Base-by-base conservation (phyloP, 2,888 invertebrate genomes). In the Pyrochroa serraticornis region DNA sequence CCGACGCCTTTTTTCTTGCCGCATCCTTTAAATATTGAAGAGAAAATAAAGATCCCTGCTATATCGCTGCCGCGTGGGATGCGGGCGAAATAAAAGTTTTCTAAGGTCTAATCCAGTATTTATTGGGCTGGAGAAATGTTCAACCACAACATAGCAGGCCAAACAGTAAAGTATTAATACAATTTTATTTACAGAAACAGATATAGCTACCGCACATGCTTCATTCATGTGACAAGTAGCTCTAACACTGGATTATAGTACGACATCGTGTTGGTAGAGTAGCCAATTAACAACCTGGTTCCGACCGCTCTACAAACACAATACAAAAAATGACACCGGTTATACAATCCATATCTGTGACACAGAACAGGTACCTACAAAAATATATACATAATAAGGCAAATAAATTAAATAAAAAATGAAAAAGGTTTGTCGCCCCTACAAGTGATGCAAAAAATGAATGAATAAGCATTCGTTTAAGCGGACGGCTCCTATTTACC, bases 341-440 rank as follows among this genome's bases (percentile, higher is more conserved):
- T 70, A 67, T 74, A 75, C 71, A 73, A 70, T 74, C 69, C 70
- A 71, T 71, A 71, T 73, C 71, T 70, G 71, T 70, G 71, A 75
- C 74, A 75, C 75, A 77, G 75, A 77, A 78, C 78, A 79, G 77
- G 78, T 79, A 79, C 78, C 77, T 77, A 77, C 77, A 75, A 78
- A 76, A 77, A 74, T 72, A 73, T 72, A 70, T 73, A 74, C 71
- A 58, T 61, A 66, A 60, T 63, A 57, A 59, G 14, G 31, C 33
- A 59, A 58, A 59, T 59, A 64, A 63, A 62, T 66, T 61, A 62
- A 63, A 54, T 45, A 53, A 50, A 47, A 55, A 22, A 39, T 22
- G 52, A 63, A 62, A 60, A 58, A 32, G 57, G 47, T 46, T 54
- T 58, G 51, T 58, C 61, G 52, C 58, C 58, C 39, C 53, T 52